phyloP scores from a whole-genome alignment of 1,140 invertebrate genomes.

The Drosophila novamexicana region DNA sequence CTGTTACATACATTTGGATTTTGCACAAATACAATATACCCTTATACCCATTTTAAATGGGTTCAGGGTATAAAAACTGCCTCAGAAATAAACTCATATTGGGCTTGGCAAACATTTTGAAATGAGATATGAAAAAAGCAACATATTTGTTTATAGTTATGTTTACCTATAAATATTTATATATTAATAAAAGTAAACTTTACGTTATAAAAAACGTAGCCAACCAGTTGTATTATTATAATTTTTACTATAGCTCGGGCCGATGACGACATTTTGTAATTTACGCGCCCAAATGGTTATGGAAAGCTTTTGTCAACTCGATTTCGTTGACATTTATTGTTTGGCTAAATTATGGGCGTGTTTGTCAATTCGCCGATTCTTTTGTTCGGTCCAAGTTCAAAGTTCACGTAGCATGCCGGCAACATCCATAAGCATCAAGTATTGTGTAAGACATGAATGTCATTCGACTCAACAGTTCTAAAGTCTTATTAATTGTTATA shows the following conservation, averaged over 20 bases:
- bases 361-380: conserved; percentile 14
- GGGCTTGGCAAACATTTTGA: not conserved
- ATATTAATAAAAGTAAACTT: conserved; percentile 14
- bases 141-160: not conserved
- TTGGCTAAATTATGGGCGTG: conserved; percentile 10
- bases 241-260: conserved; percentile 6
- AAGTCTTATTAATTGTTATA: too few species aligned
- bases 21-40: too few species aligned
- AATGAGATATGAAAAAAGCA: not conserved
- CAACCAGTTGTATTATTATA: conserved; percentile 28
- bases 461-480: not conserved
- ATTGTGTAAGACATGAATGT: not conserved
- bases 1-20: too few species aligned
- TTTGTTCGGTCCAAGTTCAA: conserved; percentile 21
- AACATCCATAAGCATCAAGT: not conserved
- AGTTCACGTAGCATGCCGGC: conserved; percentile 11
- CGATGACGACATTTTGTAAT: conserved; percentile 46
- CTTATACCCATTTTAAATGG: too few species aligned
- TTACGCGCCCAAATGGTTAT: conserved; percentile 24
- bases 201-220: conserved; percentile 22
- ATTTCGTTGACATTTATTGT: conserved; percentile 15
- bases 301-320: conserved; percentile 30
- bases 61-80: too few species aligned
- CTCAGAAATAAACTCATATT: not conserved
- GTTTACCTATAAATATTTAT: not conserved